Conservation (phyloP, 1,140 invertebrate genomes). For the Drosophila malerkotliana region DNA sequence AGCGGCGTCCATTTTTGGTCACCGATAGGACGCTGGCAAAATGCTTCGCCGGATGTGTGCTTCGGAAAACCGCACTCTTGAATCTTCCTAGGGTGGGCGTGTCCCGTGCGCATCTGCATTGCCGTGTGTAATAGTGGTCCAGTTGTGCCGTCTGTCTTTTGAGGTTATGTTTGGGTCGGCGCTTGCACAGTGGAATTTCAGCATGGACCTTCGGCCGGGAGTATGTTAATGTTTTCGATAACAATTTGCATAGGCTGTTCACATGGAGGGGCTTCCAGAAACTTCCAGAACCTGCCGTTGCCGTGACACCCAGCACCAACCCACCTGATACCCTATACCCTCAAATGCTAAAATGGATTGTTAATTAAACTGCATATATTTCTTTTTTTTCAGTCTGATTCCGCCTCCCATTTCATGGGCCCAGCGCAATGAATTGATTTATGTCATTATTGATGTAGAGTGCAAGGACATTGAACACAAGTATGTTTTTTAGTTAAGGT, state of each 20-base stretch:
- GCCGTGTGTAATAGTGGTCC: slow-evolving; percentile 44
- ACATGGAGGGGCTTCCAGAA: slow-evolving; percentile 28
- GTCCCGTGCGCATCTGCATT: slow-evolving; percentile 66
- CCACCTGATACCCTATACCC: not conserved
- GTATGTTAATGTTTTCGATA: slow-evolving; percentile 42
- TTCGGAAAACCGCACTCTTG: not conserved
- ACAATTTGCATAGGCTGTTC: slow-evolving; percentile 24
- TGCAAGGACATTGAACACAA: slow-evolving; percentile 93
- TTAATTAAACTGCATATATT: slow-evolving; percentile 34
- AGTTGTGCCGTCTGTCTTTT: slow-evolving; percentile 31
- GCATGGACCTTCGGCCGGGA: slow-evolving; percentile 47
- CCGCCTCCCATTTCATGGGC: slow-evolving; percentile 96
- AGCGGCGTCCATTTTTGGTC: slow-evolving; percentile 65
- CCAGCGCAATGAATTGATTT: slow-evolving; percentile 91
- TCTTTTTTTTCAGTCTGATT: slow-evolving; percentile 83
- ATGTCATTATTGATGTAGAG: slow-evolving; percentile 94
- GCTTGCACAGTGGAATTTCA: slow-evolving; percentile 47
- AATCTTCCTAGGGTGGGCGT: slow-evolving; percentile 47
- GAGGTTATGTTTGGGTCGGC: slow-evolving; percentile 70
- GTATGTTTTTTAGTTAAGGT: slow-evolving; percentile 72
- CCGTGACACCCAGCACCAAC: slow-evolving; percentile 27
- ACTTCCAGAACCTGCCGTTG: slow-evolving; percentile 31
- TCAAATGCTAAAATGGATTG: not conserved
- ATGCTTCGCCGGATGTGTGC: not conserved
- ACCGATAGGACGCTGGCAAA: not conserved